These are phyloP conservation scores for Phortica magna DNA, from an alignment of 2,888 invertebrate species.

Conservation along the genomic window DNA sequence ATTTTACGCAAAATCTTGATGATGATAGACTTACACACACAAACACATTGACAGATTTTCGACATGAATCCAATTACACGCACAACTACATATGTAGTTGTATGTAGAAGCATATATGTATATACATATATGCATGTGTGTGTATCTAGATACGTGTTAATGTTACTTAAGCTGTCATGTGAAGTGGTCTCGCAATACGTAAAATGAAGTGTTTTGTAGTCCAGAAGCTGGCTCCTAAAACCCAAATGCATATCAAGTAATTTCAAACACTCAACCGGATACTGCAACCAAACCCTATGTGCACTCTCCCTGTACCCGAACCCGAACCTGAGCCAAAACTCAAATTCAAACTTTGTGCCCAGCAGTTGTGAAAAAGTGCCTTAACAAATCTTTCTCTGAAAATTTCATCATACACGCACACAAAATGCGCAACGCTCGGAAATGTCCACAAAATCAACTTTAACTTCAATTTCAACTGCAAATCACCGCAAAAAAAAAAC, in stretches of 20 bases:
- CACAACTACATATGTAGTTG: conserved; percentile 59
- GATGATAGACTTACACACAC: conserved; percentile 35
- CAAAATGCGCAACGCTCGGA: conserved; percentile 16
- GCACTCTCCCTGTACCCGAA: not conserved
- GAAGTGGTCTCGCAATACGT: conserved; percentile 26
- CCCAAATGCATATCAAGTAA: conserved; percentile 13
- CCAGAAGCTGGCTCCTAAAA: conserved; percentile 5
- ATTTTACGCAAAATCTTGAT: conserved; percentile 55
- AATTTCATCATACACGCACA: conserved; percentile 5
- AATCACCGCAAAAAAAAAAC: not conserved
- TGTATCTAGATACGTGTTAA: conserved; percentile 33
- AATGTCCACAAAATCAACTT: conserved; percentile 17
- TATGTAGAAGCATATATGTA: conserved; percentile 46
- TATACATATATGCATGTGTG: conserved; percentile 53
- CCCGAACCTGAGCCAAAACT: not conserved
- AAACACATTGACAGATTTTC: conserved; percentile 59
- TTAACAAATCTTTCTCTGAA: conserved; percentile 18
- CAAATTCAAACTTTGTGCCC: not conserved
- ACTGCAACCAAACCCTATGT: not conserved
- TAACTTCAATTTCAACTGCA: not conserved
- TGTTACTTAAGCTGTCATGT: conserved; percentile 38
- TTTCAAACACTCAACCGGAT: conserved; percentile 16
- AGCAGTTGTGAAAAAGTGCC: not conserved
- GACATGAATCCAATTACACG: conserved; percentile 70
- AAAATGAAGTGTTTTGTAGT: conserved; percentile 11